Evolutionary conservation across 1,140 invertebrate species (phyloP).

Genomic region (Tyrophagus putrescentiae): DNA sequence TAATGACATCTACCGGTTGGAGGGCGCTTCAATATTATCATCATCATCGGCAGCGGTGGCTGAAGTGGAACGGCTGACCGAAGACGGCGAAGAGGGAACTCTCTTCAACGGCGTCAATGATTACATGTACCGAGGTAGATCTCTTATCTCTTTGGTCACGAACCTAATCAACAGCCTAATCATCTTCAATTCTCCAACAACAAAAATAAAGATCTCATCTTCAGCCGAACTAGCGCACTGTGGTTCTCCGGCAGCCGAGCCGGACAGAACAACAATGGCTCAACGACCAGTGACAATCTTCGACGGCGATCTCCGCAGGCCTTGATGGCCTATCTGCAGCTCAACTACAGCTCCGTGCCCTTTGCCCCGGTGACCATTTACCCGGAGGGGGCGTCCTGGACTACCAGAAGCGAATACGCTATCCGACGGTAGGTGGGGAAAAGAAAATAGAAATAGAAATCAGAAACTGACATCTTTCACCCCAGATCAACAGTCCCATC

Average conservation of each 20-base stretch:
- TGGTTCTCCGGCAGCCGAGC: too few species aligned
- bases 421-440: conserved; percentile 3
- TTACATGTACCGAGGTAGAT: conserved; percentile 1
- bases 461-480: too few species aligned
- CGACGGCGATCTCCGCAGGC: too few species aligned
- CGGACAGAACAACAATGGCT: too few species aligned
- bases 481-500: background rate
- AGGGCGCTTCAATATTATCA: too few species aligned
- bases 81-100: background rate
- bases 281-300: too few species aligned
- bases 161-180: too few species aligned
- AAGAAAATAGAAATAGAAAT: background rate
- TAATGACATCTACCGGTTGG: conserved; percentile 15
- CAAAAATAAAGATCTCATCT: conserved; percentile 1
- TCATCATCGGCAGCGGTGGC: background rate
- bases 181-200: too few species aligned
- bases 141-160: background rate
- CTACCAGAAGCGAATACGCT: background rate
- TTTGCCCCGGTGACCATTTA: background rate
- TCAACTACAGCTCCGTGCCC: conserved; percentile 5
- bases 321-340: background rate
- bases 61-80: background rate
- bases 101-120: conserved; percentile 9
- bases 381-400: background rate
- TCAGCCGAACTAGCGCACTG: background rate